A percentile compares a stretch with the other conserved stretches of the same genome.
Evolutionary conservation across 2,113 vertebrate species (phyloP).

Genomic region (Morone chrysops): DNA sequence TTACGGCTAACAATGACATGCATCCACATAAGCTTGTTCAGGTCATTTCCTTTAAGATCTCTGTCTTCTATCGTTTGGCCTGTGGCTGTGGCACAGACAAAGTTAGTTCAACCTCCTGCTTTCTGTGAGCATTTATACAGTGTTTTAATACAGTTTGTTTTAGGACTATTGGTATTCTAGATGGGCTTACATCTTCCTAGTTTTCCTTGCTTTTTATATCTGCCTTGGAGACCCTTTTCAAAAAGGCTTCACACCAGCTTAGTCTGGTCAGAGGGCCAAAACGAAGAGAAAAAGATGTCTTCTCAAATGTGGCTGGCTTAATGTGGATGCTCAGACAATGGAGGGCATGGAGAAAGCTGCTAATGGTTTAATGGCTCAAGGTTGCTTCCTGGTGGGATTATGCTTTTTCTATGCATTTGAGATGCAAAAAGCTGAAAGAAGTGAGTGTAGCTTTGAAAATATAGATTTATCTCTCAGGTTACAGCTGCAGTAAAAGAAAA

Average conservation of each 20-base stretch:
- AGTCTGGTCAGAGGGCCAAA: not conserved
- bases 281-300: not conserved
- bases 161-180: not conserved
- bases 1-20: not conserved
- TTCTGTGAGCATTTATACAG: not conserved
- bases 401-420: slow-evolving; percentile 7
- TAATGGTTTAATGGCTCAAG: slow-evolving; percentile 24
- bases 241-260: not conserved
- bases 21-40: not conserved
- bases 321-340: not conserved
- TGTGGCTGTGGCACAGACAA: not conserved
- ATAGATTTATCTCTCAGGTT: slow-evolving; percentile 30
- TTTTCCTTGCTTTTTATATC: not conserved
- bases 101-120: not conserved
- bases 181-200: slow-evolving; percentile 4
- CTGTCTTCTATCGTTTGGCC: no score
- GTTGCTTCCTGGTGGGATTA: slow-evolving; percentile 27
- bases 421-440: not conserved
- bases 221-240: not conserved
- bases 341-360: slow-evolving; percentile 11
- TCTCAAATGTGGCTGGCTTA: not conserved
- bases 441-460: slow-evolving; percentile 30
- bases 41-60: not conserved
- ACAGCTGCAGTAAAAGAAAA: slow-evolving; percentile 23
- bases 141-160: not conserved